Evolutionary conservation across 2,888 invertebrate species (phyloP).

Genomic region (Zaprionus obscuricornis): DNA sequence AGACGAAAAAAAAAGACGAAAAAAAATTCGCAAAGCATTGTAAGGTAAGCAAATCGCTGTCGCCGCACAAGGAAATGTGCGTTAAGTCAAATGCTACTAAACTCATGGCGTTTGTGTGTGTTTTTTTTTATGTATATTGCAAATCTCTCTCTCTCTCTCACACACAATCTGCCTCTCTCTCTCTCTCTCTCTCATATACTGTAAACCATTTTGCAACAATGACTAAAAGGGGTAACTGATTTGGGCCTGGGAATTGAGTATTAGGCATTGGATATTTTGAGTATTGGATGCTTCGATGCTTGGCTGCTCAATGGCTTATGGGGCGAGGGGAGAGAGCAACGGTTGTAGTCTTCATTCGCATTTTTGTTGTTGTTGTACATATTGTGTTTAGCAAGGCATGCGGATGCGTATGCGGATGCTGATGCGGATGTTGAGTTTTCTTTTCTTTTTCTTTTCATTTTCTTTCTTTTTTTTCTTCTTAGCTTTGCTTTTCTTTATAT

Average conservation of each 20-base stretch:
- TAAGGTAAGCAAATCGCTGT: neutral
- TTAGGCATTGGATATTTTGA: constrained; percentile 24
- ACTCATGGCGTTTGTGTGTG: constrained; percentile 20
- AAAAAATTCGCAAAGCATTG: too few relatives aligned
- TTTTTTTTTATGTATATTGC: too few relatives aligned
- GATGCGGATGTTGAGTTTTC: constrained; percentile 1
- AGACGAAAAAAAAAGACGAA: neutral
- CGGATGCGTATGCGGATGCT: constrained; percentile 23
- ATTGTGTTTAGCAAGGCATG: neutral
- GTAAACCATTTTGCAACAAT: constrained; percentile 43
- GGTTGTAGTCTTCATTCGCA: constrained; percentile 9
- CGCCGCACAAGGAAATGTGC: neutral
- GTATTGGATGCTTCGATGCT: too few relatives aligned
- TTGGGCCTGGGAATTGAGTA: constrained; percentile 32
- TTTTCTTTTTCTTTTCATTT: too few relatives aligned
- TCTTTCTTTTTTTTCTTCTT: neutral
- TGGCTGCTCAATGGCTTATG: too few relatives aligned
- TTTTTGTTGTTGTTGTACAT: too few relatives aligned
- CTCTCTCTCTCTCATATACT: too few relatives aligned
- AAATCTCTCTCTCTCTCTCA: too few relatives aligned
- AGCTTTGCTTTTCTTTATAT: neutral
- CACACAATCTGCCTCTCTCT: too few relatives aligned
- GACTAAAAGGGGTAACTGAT: constrained; percentile 35
- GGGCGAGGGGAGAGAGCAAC: neutral
- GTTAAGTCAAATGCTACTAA: constrained; percentile 1